Evolutionary conservation across 2,888 invertebrate genomes (phyloP).

Genomic region (Spialia ferax): DNA sequence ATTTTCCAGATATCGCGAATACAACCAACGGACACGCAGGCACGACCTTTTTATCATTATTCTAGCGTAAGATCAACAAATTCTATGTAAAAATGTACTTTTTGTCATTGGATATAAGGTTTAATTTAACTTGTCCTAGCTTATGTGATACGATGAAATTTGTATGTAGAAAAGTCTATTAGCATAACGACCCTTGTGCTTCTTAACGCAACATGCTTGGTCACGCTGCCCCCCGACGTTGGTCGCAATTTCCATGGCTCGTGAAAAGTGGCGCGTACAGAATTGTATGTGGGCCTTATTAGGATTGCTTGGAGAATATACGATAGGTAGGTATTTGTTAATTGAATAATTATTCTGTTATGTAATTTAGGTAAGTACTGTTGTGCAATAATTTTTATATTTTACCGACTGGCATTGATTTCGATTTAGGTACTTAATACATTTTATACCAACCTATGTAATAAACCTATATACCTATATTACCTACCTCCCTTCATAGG

Average conservation of each 20-base stretch:
- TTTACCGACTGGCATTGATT: too few relatives aligned
- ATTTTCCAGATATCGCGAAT: slow-evolving; percentile 82
- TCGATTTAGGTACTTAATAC: too few relatives aligned
- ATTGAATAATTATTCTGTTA: slow-evolving; percentile 1
- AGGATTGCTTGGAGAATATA: slow-evolving; percentile 4
- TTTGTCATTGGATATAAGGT: slow-evolving; percentile 39
- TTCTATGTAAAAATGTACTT: slow-evolving; percentile 33
- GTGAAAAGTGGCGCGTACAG: slow-evolving; percentile 47
- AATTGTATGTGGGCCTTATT: slow-evolving; percentile 41
- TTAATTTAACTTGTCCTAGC: slow-evolving; percentile 43
- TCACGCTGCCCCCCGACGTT: slow-evolving; percentile 82
- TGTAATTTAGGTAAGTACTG: too few relatives aligned
- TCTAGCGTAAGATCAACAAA: slow-evolving; percentile 47
- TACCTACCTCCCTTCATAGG: too few relatives aligned
- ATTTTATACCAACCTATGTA: too few relatives aligned
- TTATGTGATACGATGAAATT: slow-evolving; percentile 44
- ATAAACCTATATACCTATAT: too few relatives aligned
- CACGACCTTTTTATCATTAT: slow-evolving; percentile 49
- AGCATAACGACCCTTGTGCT: slow-evolving; percentile 83
- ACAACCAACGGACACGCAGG: slow-evolving; percentile 78
- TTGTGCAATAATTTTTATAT: too few relatives aligned
- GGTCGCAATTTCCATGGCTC: slow-evolving; percentile 81
- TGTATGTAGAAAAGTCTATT: slow-evolving; percentile 62
- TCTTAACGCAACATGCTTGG: slow-evolving; percentile 86
- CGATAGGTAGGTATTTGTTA: neutral